Base-by-base conservation (phyloP, 2,113 vertebrate genomes). In the Rana temporaria region DNA sequence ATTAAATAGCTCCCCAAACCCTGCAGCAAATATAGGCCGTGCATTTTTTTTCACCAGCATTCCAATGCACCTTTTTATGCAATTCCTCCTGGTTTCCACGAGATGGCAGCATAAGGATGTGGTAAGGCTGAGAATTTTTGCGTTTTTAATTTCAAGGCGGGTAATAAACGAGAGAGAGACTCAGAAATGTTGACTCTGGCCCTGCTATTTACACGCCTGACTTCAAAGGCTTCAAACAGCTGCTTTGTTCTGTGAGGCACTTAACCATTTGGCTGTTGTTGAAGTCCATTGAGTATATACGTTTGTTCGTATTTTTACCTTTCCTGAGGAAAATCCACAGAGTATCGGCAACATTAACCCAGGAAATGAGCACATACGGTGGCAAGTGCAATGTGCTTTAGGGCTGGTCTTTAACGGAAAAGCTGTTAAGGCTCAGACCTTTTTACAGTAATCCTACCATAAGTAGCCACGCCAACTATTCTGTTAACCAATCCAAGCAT, bases 191-290 rank as follows among this genome's bases (percentile, higher is more conserved):
- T 82, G 81, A 83, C 72, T 83, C 71, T 76, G 71, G 80, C 71
- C 76, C 81, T 83, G 81, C 81, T 83, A 83, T 83, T 83, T 83
- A 83, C 81, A 83, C 81, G 81, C 81, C 71, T 83, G 81, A 83
- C 81, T 83, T 83, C 81, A 76, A 75, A 83, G 81, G 71, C 81
- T 83, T 83, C 72, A 83, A 83, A 68, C 81, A 83, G 81, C 81
- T 83, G 81, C 81, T 75, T 83, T 83, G 71, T 83, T 83, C 81
- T 32, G 55, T 17, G 71, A 75, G 81, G 64, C 72, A 83, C 81
- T 83, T 83, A 83, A 83, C 81, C 72, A 68, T 83, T 76, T 83
- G 81, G 52, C 71, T 83, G 81, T 76, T 76, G 60, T 71, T 75
- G 63, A 76, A 72, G 63, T 60, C 81, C 72, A 15, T 55, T 18